Evolutionary conservation across 2,888 invertebrate genomes (phyloP), one percentile per base, ranked within the genome.

Genomic region (Eurytoma adleriae): DNA sequence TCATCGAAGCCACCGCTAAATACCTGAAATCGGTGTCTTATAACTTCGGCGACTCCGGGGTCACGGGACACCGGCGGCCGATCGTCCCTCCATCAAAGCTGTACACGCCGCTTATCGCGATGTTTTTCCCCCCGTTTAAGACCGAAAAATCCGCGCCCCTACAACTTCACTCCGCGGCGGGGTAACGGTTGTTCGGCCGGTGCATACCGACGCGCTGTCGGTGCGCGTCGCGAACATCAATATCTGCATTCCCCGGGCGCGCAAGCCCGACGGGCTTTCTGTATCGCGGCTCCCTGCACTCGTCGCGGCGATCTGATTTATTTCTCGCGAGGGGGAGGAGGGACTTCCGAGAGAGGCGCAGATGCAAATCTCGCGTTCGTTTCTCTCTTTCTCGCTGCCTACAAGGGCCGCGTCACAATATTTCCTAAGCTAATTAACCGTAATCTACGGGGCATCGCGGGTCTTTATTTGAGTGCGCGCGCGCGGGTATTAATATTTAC

Each of bases 401-500:
- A 5, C 54, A 54, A 54, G 16, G 16, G 54, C 14, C n/a, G n/a
- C n/a, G 54, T 48, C 30, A 18, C 16, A 67, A 74, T 50, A 48
- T 74, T 74, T 24, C 40, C 59, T 30, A 68, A n/a, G 18, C 75
- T 59, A 68, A 75, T 40, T 67, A 75, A 64, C 66, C 64, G 64
- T 10, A n/a, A 52, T 27, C 54, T 54, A 3, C 40, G 40, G 18
- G 7, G 20, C 13, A 61, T 61, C 61, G 71, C 16, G 12, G 14
- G 54, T 40, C 7, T 40, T 40, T 64, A 40, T 40, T 64, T 64
- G 40, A n/a, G n/a, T 4, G 40, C 4, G 3, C 27, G 16, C 20
- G 18, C n/a, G n/a, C 5, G n/a, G 40, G 30, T 40, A 40, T 64
- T 64, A 14, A 64, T 64, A 62, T 62, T 62, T 16, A 62, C 13